Percentiles rank a stretch among this genome's conserved stretches.
Evolutionary conservation across 2,888 invertebrate genomes (phyloP).

Genomic region (Hyalella azteca): DNA sequence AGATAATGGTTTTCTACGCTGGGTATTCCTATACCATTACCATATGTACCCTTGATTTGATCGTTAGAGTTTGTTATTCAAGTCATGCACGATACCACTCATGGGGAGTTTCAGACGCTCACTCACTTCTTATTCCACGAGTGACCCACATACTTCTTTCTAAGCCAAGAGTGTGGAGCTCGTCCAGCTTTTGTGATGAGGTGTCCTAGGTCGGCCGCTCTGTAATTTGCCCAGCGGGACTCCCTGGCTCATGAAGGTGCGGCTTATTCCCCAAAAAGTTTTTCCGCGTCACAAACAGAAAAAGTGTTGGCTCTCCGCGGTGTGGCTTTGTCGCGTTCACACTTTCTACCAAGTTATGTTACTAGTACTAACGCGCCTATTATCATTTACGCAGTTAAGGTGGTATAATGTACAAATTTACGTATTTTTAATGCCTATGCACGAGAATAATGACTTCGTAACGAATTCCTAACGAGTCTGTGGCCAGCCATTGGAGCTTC

Average conservation of each 20-base stretch:
- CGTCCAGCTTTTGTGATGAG: conserved; percentile 19
- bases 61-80: neutral
- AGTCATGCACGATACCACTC: neutral
- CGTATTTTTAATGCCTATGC: no score
- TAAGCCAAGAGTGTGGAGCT: neutral
- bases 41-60: no score
- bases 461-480: no score
- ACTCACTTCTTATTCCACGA: conserved; percentile 15
- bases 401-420: no score
- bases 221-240: conserved; percentile 19
- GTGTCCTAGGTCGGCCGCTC: neutral
- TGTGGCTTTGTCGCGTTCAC: neutral
- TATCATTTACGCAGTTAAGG: no score
- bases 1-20: no score
- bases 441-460: no score
- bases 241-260: neutral
- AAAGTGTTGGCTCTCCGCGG: no score
- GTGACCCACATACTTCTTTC: conserved; percentile 11
- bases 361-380: no score
- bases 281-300: neutral
- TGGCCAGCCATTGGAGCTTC: no score
- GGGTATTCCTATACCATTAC: no score
- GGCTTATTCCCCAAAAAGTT: conserved; percentile 1
- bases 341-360: neutral
- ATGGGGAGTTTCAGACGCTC: neutral